Base-by-base conservation (phyloP, 1,140 invertebrate genomes). In the Grapholita molesta region DNA sequence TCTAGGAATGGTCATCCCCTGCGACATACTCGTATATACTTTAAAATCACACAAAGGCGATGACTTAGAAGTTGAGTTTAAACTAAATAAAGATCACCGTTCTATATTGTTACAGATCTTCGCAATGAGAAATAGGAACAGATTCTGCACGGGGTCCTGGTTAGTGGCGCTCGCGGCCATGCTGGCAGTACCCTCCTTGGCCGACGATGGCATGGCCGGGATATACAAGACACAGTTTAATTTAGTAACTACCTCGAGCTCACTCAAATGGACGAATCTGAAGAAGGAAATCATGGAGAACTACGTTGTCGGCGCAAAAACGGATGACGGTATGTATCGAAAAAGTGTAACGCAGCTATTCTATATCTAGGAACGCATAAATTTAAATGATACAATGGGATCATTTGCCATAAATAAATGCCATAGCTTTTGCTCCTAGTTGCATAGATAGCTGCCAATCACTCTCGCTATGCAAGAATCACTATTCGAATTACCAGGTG, bases 171-270 rank as follows among this genome's bases (percentile, higher is more conserved):
- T 89, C 25, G 83, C 78, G 3, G 81, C 79, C 1, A 88, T 86
- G 11, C 69, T 90, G 24, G 84, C 84, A 12, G 78, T 78, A 30
- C 73, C 80, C 23, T 74, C 72, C 0, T 53, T 84, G 32, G 73
- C 78, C 15, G 38, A 33, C 12, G 83, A 89, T 57, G 77, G 82
- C 9, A 79, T 79, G 9, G 86, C 82, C 23, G 83, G 86, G 3
- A 76, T 91, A 5, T 90, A 79, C 67, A 88, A 88, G 53, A 78
- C 87, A 0, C 83, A 76, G 55, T 73, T 91, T 18, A 87, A 89
- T 57, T 85, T 89, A 74, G 80, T 90, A 11, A 80, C 83, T 23
- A 91, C 89, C 2, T 91, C 89, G 8, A 91, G 88, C 71, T 89
- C 89, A 5, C 82, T 91, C 4, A 87, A 85, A 71, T 91, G 88